Evolutionary conservation across 2,888 invertebrate species (phyloP).

Genomic region (Palloptera scutellata): DNA sequence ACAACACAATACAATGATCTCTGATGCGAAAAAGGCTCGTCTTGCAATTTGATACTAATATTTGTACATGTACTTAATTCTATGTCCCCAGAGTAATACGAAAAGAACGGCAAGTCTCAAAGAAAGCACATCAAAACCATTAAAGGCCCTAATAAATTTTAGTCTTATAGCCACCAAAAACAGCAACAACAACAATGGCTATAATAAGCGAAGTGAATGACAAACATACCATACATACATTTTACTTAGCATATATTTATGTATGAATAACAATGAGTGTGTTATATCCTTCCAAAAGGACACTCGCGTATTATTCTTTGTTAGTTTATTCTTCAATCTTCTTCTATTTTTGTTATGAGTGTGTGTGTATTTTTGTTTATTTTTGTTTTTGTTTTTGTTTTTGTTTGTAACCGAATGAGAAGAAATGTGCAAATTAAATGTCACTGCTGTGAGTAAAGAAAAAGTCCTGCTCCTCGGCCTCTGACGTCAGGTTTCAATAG

Average conservation of each 20-base stretch:
- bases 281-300: neutral
- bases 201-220: neutral
- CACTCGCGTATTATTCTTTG: neutral
- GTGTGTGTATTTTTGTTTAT: neutral
- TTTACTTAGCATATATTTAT: too few relatives aligned
- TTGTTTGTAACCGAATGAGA: too few relatives aligned
- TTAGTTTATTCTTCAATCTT: neutral
- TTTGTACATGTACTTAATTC: too few relatives aligned
- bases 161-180: neutral
- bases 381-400: too few relatives aligned
- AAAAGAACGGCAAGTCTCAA: neutral
- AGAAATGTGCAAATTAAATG: slow-evolving; percentile 18
- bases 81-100: neutral
- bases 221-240: too few relatives aligned
- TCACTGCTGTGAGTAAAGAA: slow-evolving; percentile 10
- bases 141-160: too few relatives aligned
- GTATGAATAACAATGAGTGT: neutral
- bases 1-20: too few relatives aligned
- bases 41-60: too few relatives aligned
- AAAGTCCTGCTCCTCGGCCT: neutral
- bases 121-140: too few relatives aligned
- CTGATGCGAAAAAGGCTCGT: too few relatives aligned
- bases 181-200: neutral
- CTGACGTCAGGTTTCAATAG: slow-evolving; percentile 13
- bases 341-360: neutral